Percentiles rank a stretch among this genome's conserved stretches.
Evolutionary conservation across 2,888 invertebrate species (phyloP).

Genomic region (Cephalotes varians): DNA sequence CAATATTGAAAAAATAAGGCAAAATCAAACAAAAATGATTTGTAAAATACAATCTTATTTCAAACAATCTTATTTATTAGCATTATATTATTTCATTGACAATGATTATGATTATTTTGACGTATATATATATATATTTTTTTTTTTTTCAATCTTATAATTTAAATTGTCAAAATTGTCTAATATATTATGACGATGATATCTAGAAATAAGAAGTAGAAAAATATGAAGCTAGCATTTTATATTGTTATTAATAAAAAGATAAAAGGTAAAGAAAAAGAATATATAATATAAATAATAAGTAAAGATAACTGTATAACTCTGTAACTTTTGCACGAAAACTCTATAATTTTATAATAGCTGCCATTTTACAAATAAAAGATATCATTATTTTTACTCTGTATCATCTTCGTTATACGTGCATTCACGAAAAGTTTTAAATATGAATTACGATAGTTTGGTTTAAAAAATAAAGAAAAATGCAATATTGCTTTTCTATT

Average conservation of each 20-base stretch:
- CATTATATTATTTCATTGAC: neutral
- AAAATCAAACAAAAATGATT: neutral
- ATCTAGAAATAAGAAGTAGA: neutral
- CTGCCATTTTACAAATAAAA: neutral
- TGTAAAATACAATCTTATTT: neutral
- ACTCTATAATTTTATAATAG: neutral
- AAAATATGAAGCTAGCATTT: neutral
- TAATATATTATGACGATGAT: neutral
- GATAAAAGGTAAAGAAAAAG: neutral
- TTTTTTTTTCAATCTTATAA: neutral
- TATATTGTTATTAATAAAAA: neutral
- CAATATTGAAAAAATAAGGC: neutral
- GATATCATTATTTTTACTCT: neutral
- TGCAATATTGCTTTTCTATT: slow-evolving; percentile 25
- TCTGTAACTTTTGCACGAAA: neutral
- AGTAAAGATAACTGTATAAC: neutral
- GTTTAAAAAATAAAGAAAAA: slow-evolving; percentile 18
- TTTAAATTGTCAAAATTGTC: neutral
- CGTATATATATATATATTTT: neutral
- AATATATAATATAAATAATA: no score
- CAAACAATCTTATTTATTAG: neutral
- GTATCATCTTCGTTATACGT: neutral
- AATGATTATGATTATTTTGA: neutral
- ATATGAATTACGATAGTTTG: neutral
- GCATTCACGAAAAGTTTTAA: neutral